A percentile compares a stretch with the other conserved stretches of the same genome.
Conservation (phyloP, 2,797 vertebrate genomes). For the Tachyglossus aculeatus region DNA sequence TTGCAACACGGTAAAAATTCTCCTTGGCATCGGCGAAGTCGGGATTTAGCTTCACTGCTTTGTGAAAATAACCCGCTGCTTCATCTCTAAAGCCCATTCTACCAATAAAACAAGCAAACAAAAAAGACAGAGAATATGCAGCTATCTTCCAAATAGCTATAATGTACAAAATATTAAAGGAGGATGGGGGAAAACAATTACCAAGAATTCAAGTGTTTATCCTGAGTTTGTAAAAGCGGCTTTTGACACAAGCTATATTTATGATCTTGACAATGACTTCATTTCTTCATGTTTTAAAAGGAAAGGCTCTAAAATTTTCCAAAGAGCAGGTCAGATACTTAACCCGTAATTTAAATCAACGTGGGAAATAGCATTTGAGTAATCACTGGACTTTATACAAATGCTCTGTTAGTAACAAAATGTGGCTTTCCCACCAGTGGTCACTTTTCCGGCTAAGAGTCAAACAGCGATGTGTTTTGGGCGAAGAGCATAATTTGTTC, state of each 20-base stretch:
- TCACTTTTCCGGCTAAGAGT: too few relatives aligned
- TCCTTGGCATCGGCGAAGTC: conserved; percentile 91
- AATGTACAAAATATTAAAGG: not conserved
- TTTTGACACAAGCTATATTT: not conserved
- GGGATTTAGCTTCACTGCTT: conserved; percentile 92
- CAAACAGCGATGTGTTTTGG: too few relatives aligned
- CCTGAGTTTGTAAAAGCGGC: not conserved
- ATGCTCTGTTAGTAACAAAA: too few relatives aligned
- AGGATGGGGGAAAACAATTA: not conserved
- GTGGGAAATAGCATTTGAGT: too few relatives aligned
- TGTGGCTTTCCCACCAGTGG: too few relatives aligned
- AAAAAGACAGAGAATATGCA: conserved; percentile 13
- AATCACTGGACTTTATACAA: too few relatives aligned
- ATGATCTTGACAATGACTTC: not conserved
- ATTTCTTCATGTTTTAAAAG: not conserved
- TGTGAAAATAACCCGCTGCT: conserved; percentile 95
- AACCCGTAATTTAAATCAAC: too few relatives aligned
- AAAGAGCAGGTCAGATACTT: too few relatives aligned
- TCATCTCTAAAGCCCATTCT: conserved; percentile 98
- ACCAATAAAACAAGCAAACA: conserved; percentile 29
- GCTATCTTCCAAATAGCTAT: not conserved
- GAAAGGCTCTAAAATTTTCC: not conserved
- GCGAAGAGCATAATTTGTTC: too few relatives aligned
- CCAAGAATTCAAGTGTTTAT: not conserved
- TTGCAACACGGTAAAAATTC: conserved; percentile 96